These are phyloP conservation scores for Nibea albiflora DNA, from an alignment of 2,113 vertebrate species.

Conservation along the genomic window DNA sequence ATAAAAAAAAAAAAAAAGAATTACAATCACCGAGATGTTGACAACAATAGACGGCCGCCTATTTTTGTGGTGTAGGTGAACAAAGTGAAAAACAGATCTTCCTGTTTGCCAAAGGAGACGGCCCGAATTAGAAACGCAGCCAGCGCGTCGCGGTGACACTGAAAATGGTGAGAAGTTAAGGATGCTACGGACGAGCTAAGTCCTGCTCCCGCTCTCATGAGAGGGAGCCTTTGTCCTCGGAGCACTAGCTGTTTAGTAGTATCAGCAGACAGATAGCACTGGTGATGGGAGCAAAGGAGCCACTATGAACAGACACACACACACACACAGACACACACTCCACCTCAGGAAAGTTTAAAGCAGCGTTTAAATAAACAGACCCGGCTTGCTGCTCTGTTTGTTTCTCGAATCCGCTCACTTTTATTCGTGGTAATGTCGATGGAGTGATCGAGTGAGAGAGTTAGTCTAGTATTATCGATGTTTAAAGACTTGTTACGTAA, in stretches of 20 bases:
- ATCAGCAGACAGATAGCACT: slow-evolving; percentile 62
- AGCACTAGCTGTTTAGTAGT: slow-evolving; percentile 70
- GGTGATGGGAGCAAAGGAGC: slow-evolving; percentile 41
- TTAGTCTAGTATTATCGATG: slow-evolving; percentile 26
- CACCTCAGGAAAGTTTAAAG: not conserved
- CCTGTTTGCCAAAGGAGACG: not conserved
- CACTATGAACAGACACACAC: slow-evolving; percentile 19
- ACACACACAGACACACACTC: not conserved
- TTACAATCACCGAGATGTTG: not conserved
- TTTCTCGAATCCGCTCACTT: not conserved
- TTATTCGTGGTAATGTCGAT: not conserved
- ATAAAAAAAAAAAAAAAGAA: no score
- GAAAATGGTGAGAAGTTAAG: slow-evolving; percentile 34
- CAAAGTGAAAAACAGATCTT: slow-evolving; percentile 4
- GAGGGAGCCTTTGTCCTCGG: slow-evolving; percentile 67
- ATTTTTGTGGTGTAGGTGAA: not conserved
- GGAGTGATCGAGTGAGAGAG: not conserved
- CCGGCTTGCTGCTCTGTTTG: not conserved
- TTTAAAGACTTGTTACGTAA: slow-evolving; percentile 37
- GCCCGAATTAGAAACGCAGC: not conserved
- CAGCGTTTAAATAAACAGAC: not conserved
- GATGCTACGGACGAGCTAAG: slow-evolving; percentile 51
- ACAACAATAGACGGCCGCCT: not conserved
- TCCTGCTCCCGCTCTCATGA: slow-evolving; percentile 50
- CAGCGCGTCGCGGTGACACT: slow-evolving; percentile 39